Conservation (phyloP, 2,113 vertebrate genomes). For the Euleptes europaea region DNA sequence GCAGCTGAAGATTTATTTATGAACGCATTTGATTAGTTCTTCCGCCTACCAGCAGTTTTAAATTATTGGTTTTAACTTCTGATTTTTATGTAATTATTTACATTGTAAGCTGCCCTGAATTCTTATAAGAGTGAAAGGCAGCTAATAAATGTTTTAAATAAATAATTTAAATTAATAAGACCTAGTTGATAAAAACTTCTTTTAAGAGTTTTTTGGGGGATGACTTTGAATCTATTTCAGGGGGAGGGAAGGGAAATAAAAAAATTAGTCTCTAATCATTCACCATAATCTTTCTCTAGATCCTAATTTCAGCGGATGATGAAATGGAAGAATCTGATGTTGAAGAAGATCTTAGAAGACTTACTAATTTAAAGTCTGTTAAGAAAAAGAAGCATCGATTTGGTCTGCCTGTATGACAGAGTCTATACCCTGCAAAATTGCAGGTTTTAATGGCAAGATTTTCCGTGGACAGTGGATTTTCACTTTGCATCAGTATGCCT, state of each 20-base stretch:
- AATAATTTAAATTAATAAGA: background rate
- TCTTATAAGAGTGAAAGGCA: no score
- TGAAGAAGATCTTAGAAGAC: slow-evolving; percentile 89
- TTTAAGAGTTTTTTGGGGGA: no score
- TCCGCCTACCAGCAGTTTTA: no score
- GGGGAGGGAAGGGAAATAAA: background rate
- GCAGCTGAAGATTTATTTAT: no score
- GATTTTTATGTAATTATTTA: no score
- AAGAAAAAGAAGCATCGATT: slow-evolving; percentile 96
- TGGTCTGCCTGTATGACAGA: slow-evolving; percentile 91
- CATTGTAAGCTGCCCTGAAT: no score
- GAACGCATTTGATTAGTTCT: no score
- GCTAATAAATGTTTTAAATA: no score
- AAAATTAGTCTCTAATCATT: background rate
- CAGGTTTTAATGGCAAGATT: slow-evolving; percentile 33
- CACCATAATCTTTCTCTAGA: slow-evolving; percentile 73
- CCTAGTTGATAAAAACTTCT: background rate
- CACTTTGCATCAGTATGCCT: slow-evolving; percentile 47
- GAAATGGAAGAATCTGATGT: slow-evolving; percentile 94
- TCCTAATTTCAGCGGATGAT: slow-evolving; percentile 96
- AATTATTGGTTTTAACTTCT: no score
- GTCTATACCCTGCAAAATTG: slow-evolving; percentile 43
- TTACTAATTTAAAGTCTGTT: slow-evolving; percentile 85
- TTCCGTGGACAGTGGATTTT: slow-evolving; percentile 54
- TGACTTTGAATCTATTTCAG: background rate